These are phyloP conservation scores for Musca domestica DNA, from an alignment of 1,140 invertebrate species.

Conservation along the genomic window DNA sequence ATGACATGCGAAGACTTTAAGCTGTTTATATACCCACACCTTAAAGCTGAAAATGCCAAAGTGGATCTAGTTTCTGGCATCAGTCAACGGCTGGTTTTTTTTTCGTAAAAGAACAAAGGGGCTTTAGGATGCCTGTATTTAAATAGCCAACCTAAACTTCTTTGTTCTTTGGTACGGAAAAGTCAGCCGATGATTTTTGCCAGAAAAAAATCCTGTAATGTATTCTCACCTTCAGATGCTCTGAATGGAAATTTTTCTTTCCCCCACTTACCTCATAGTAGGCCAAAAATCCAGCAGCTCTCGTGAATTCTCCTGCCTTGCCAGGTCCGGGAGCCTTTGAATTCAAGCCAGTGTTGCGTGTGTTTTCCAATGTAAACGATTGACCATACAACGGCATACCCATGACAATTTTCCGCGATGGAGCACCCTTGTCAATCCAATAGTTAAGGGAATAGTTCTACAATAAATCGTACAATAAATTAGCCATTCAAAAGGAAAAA, in stretches of 20 bases:
- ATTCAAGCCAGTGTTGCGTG: slow-evolving; percentile 67
- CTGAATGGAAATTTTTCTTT: too few species aligned
- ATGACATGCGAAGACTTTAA: too few species aligned
- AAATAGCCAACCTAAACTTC: too few species aligned
- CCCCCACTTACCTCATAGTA: slow-evolving; percentile 75
- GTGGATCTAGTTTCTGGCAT: too few species aligned
- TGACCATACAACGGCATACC: slow-evolving; percentile 91
- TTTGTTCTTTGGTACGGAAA: too few species aligned
- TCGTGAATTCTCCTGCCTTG: slow-evolving; percentile 75
- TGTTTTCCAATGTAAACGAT: slow-evolving; percentile 68
- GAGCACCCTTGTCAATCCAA: slow-evolving; percentile 81
- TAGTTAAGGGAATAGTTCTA: slow-evolving; percentile 85
- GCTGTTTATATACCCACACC: too few species aligned
- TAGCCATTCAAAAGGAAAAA: background rate
- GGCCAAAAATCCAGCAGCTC: slow-evolving; percentile 79
- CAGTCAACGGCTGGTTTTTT: too few species aligned
- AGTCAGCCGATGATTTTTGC: too few species aligned
- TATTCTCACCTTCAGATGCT: background rate
- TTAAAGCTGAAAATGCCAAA: too few species aligned
- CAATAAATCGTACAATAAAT: slow-evolving; percentile 39
- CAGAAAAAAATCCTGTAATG: background rate
- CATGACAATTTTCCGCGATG: slow-evolving; percentile 77
- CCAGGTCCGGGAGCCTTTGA: slow-evolving; percentile 72
- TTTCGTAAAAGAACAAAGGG: too few species aligned
- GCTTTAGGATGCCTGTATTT: too few species aligned